Evolutionary conservation across 2,888 invertebrate species (phyloP).

Genomic region (Argyra leucocephala): DNA sequence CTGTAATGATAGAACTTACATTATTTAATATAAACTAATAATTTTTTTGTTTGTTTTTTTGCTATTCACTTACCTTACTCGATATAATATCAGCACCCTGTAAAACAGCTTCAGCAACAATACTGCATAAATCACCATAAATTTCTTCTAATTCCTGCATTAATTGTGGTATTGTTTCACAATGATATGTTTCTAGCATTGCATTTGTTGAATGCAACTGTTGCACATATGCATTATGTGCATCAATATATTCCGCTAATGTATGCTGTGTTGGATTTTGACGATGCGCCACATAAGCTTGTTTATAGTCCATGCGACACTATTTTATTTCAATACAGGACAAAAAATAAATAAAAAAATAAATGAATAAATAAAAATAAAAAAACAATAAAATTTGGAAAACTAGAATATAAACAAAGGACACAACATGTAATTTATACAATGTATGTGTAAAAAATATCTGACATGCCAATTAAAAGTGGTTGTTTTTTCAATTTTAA

Average conservation of each 20-base stretch:
- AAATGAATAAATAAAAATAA: constrained; percentile 32
- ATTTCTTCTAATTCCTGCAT: constrained; percentile 88
- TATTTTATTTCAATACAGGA: constrained; percentile 36
- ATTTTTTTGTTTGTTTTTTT: constrained; percentile 9
- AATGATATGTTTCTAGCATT: constrained; percentile 81
- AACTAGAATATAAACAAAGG: not conserved
- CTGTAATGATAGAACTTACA: too few relatives aligned
- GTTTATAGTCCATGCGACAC: constrained; percentile 81
- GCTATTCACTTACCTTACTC: constrained; percentile 58
- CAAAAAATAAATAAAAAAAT: too few relatives aligned
- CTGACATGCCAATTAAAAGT: too few relatives aligned
- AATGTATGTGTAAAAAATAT: too few relatives aligned
- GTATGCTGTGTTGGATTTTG: constrained; percentile 61
- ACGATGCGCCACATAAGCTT: constrained; percentile 70
- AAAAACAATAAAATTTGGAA: constrained; percentile 13
- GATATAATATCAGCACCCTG: constrained; percentile 79
- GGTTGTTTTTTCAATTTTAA: too few relatives aligned
- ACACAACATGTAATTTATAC: not conserved
- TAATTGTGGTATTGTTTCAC: constrained; percentile 74
- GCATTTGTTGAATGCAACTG: constrained; percentile 88
- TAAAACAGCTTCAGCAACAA: constrained; percentile 77
- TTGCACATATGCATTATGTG: constrained; percentile 88
- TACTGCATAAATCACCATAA: constrained; percentile 78
- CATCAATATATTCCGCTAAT: constrained; percentile 72
- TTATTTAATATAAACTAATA: too few relatives aligned